phyloP scores from a whole-genome alignment of 2,113 vertebrate species.

The Trichomycterus rosablanca region DNA sequence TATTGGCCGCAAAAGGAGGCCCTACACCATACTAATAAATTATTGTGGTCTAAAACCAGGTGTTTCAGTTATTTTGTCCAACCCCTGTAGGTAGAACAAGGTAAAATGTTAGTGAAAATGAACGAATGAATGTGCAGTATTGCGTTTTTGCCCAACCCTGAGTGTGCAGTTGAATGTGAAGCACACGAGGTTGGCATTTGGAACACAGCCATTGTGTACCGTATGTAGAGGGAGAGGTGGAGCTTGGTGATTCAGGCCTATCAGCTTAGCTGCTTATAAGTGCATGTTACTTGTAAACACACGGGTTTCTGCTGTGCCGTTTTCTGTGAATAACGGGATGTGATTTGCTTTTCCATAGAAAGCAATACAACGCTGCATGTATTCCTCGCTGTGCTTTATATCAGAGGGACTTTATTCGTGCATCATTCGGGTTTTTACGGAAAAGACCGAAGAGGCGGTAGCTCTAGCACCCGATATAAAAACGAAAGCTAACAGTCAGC shows the following conservation, averaged over 20 bases:
- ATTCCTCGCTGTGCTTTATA: neutral
- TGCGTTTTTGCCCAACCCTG: too few species aligned
- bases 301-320: neutral
- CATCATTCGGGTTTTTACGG: neutral
- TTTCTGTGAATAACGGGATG: neutral
- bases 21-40: too few species aligned
- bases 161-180: too few species aligned
- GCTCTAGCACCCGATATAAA: neutral
- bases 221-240: too few species aligned
- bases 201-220: too few species aligned
- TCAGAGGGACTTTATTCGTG: neutral
- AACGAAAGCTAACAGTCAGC: neutral
- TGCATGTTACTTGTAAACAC: conserved; percentile 18
- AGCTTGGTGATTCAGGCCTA: conserved; percentile 16
- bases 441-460: neutral
- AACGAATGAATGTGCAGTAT: too few species aligned
- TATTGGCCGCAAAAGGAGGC: too few species aligned
- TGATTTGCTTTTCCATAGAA: neutral
- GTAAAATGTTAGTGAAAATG: too few species aligned
- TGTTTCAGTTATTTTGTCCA: too few species aligned
- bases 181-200: too few species aligned
- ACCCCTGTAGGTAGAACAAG: too few species aligned
- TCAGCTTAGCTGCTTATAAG: conserved; percentile 7
- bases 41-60: too few species aligned
- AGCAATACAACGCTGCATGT: neutral